Percentiles rank a stretch among this genome's conserved stretches.
These are phyloP conservation scores for Xanthorhoe spadicearia DNA, from an alignment of 2,888 invertebrate species.

Conservation along the genomic window DNA sequence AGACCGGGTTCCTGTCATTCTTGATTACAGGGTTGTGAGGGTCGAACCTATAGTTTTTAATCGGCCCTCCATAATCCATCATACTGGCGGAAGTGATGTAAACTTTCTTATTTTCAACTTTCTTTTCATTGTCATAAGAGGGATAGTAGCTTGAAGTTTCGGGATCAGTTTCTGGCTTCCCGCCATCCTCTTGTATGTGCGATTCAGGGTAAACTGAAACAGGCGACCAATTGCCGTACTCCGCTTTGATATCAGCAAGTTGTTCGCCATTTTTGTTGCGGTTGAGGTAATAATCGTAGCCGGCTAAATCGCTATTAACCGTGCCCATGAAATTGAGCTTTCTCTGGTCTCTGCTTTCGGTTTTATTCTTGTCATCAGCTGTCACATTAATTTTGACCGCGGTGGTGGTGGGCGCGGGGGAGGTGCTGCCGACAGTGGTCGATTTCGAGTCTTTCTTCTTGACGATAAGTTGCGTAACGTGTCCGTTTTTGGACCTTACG, in stretches of 20 bases:
- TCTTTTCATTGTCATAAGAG: conserved; percentile 76
- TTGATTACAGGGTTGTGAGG: conserved; percentile 80
- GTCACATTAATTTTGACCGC: conserved; percentile 58
- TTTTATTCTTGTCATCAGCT: conserved; percentile 71
- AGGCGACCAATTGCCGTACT: conserved; percentile 83
- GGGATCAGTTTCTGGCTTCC: conserved; percentile 68
- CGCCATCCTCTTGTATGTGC: conserved; percentile 76
- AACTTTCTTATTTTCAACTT: conserved; percentile 75
- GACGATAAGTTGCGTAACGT: conserved; percentile 90
- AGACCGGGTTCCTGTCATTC: conserved; percentile 84
- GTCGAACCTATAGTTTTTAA: conserved; percentile 77
- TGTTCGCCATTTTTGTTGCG: conserved; percentile 74
- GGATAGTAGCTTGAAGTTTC: conserved; percentile 78
- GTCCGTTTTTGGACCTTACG: conserved; percentile 90
- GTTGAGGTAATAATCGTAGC: conserved; percentile 79
- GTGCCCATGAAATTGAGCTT: conserved; percentile 70
- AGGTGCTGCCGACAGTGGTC: conserved; percentile 61
- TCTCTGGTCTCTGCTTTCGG: conserved; percentile 76
- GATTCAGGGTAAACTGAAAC: conserved; percentile 80
- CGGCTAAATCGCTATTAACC: conserved; percentile 76
- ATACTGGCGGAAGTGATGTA: conserved; percentile 80
- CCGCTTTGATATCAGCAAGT: conserved; percentile 76
- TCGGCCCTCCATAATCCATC: conserved; percentile 73
- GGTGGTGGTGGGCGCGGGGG: conserved; percentile 65
- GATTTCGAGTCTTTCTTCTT: conserved; percentile 87